phyloP scores from a whole-genome alignment of 37 sponge, comb jelly and placozoan genomes.

The Halisarca cf. caerulea region DNA sequence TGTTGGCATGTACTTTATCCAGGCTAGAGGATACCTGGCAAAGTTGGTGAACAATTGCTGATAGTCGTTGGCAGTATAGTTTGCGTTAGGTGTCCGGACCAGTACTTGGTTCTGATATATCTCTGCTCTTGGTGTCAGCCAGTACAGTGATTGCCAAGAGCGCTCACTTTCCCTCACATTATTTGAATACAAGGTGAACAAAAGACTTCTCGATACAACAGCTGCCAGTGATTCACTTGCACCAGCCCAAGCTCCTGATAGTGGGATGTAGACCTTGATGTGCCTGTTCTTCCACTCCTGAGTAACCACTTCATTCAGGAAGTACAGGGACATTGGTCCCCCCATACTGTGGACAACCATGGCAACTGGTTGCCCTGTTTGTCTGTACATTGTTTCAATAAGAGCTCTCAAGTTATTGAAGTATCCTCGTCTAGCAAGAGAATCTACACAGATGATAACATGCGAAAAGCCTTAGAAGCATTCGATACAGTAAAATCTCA shows the following conservation, averaged over 20 bases:
- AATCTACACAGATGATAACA: too few relatives aligned
- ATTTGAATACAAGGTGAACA: too few relatives aligned
- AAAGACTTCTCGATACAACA: too few relatives aligned
- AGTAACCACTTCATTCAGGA: conserved; percentile 70
- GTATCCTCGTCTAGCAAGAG: conserved; percentile 19
- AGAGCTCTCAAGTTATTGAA: conserved; percentile 70
- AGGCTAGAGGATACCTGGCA: conserved; percentile 29
- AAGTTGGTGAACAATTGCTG: conserved; percentile 59
- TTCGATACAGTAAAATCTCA: too few relatives aligned
- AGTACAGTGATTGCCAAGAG: neutral
- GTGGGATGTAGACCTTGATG: conserved; percentile 71
- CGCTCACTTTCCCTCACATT: too few relatives aligned
- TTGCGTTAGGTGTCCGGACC: conserved; percentile 33
- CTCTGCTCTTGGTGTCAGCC: conserved; percentile 23
- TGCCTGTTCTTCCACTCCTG: conserved; percentile 90
- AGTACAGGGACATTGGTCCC: conserved; percentile 76
- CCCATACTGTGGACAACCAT: conserved; percentile 91
- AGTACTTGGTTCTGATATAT: conserved; percentile 15
- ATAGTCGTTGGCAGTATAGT: conserved; percentile 80
- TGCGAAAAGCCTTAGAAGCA: too few relatives aligned
- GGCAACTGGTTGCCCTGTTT: conserved; percentile 55
- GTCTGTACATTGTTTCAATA: conserved; percentile 77
- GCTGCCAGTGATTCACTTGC: too few relatives aligned
- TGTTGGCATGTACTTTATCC: conserved; percentile 29
- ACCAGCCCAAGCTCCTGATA: conserved; percentile 95